These are phyloP conservation scores for Dorcus parallelipipedus DNA, from an alignment of 2,888 invertebrate genomes.

Conservation along the genomic window DNA sequence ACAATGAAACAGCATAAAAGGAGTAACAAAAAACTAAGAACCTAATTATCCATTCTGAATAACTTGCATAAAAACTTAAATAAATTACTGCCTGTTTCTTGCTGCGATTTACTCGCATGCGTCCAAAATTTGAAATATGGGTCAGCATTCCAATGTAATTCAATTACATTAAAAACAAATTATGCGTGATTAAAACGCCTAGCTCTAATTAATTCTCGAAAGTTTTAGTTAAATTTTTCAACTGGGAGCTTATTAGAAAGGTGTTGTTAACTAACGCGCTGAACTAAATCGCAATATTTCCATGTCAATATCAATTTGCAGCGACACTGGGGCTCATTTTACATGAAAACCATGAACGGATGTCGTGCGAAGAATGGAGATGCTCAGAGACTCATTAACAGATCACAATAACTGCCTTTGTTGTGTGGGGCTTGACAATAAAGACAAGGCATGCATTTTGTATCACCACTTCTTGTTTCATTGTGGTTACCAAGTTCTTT, in stretches of 20 bases:
- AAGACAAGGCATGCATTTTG: slow-evolving; percentile 39
- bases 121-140: slow-evolving; percentile 1
- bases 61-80: no score
- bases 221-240: slow-evolving; percentile 3
- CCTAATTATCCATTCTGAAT: no score
- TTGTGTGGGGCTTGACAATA: slow-evolving; percentile 41
- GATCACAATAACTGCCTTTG: slow-evolving; percentile 44
- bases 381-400: slow-evolving; percentile 43
- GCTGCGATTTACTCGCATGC: no score
- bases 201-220: slow-evolving; percentile 10
- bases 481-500: slow-evolving; percentile 25
- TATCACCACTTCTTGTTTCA: slow-evolving; percentile 36
- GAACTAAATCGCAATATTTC: slow-evolving; percentile 5
- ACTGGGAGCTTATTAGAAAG: slow-evolving; percentile 12
- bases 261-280: slow-evolving; percentile 6
- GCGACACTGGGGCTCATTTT: slow-evolving; percentile 28
- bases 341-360: slow-evolving; percentile 16
- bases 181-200: slow-evolving; percentile 8
- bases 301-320: slow-evolving; percentile 26
- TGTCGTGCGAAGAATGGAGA: slow-evolving; percentile 33
- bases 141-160: slow-evolving; percentile 12
- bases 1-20: no score
- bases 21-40: no score
- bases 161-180: slow-evolving; percentile 11
- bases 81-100: no score